Conservation (phyloP, 2,888 invertebrate species). For the Tipula unca region DNA sequence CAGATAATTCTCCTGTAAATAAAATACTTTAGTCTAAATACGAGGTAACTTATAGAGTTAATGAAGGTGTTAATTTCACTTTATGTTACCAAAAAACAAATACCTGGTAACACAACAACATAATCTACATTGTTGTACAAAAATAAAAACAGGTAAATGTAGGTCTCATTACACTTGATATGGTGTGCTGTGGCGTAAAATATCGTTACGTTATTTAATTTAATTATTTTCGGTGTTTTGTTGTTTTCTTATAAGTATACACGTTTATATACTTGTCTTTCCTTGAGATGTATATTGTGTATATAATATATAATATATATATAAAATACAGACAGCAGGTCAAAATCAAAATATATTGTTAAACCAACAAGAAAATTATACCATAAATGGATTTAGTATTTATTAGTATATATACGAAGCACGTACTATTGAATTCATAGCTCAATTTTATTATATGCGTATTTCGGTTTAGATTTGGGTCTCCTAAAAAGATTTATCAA, state of each 20-base stretch:
- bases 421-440: background rate
- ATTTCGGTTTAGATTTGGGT: background rate
- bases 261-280: background rate
- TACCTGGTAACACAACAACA: background rate
- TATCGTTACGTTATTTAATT: background rate
- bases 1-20: background rate
- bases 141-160: background rate
- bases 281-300: no score
- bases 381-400: background rate
- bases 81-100: background rate
- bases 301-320: no score
- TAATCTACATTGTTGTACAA: background rate
- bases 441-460: background rate
- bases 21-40: background rate
- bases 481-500: background rate
- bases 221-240: background rate
- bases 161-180: background rate
- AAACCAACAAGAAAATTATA: background rate
- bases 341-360: background rate
- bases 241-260: background rate
- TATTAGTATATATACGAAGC: background rate
- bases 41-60: background rate
- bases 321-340: background rate
- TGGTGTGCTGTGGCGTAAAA: background rate
- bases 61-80: background rate